Percentiles rank a stretch among this genome's conserved stretches.
phyloP scores from a whole-genome alignment of 2,888 invertebrate species.

The Trachelus troglodyta region DNA sequence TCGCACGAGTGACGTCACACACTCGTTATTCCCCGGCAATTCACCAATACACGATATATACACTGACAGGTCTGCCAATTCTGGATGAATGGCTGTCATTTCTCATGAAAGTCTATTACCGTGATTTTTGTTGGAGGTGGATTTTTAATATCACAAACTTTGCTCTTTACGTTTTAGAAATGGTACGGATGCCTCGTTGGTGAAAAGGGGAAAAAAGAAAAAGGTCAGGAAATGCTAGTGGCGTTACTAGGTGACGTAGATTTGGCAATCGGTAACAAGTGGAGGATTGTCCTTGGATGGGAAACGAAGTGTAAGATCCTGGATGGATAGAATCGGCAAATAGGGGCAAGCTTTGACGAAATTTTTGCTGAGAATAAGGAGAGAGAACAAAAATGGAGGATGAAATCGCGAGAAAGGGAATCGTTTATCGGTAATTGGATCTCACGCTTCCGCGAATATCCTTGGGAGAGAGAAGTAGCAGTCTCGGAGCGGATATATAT shows the following conservation, averaged over 20 bases:
- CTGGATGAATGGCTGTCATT: too few species aligned
- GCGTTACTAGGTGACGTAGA: too few species aligned
- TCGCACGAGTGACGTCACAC: slow-evolving; percentile 34
- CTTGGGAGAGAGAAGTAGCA: neutral
- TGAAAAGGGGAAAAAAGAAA: too few species aligned
- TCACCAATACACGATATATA: neutral
- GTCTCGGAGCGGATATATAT: too few species aligned
- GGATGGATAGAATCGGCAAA: slow-evolving; percentile 28
- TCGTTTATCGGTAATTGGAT: slow-evolving; percentile 9
- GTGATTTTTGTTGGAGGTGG: too few species aligned
- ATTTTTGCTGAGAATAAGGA: slow-evolving; percentile 28
- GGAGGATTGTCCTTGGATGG: neutral
- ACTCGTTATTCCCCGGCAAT: slow-evolving; percentile 1
- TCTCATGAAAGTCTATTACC: too few species aligned
- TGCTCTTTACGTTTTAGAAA: slow-evolving; percentile 7
- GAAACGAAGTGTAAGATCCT: too few species aligned
- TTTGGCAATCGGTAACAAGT: neutral
- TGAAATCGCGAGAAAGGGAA: slow-evolving; percentile 30
- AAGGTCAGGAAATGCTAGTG: too few species aligned
- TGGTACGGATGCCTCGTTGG: neutral
- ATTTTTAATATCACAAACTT: too few species aligned
- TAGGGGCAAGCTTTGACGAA: slow-evolving; percentile 45
- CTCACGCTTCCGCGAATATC: slow-evolving; percentile 1
- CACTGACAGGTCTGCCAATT: too few species aligned
- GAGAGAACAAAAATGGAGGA: slow-evolving; percentile 19